Conservation (phyloP, 2,888 invertebrate species). For the Philereme transversata region DNA sequence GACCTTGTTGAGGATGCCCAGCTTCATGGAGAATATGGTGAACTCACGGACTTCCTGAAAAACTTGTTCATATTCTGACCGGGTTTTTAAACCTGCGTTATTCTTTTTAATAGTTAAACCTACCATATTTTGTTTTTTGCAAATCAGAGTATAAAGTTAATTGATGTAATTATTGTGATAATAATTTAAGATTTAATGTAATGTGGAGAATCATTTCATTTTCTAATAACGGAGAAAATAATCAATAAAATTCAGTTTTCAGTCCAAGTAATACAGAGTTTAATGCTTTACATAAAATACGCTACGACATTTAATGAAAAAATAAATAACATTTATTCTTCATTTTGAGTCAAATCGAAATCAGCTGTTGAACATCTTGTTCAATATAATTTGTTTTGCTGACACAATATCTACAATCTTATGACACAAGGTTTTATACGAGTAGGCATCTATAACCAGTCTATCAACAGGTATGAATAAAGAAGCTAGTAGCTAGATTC, state of each 20-base stretch:
- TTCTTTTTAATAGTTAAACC: too few species aligned
- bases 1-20: too few species aligned
- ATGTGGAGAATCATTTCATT: too few species aligned
- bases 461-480: background rate
- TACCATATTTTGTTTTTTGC: too few species aligned
- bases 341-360: slow-evolving; percentile 62
- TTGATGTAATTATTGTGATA: too few species aligned
- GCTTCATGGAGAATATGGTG: too few species aligned
- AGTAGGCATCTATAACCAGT: slow-evolving; percentile 7
- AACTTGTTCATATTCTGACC: too few species aligned
- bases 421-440: slow-evolving; percentile 11
- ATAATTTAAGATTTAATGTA: too few species aligned
- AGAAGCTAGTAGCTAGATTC: background rate
- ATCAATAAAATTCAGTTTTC: slow-evolving; percentile 42
- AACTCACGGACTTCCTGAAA: too few species aligned
- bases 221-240: background rate
- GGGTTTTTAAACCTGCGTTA: too few species aligned
- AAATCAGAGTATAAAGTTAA: too few species aligned
- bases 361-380: slow-evolving; percentile 59
- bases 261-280: slow-evolving; percentile 65
- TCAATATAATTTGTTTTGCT: slow-evolving; percentile 43
- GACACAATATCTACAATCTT: slow-evolving; percentile 43
- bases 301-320: slow-evolving; percentile 71
- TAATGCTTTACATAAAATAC: slow-evolving; percentile 61
- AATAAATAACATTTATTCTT: slow-evolving; percentile 68